Evolutionary conservation across 2,888 invertebrate species (phyloP), one percentile per base, ranked within the genome.

Genomic region (Sipha maydis): DNA sequence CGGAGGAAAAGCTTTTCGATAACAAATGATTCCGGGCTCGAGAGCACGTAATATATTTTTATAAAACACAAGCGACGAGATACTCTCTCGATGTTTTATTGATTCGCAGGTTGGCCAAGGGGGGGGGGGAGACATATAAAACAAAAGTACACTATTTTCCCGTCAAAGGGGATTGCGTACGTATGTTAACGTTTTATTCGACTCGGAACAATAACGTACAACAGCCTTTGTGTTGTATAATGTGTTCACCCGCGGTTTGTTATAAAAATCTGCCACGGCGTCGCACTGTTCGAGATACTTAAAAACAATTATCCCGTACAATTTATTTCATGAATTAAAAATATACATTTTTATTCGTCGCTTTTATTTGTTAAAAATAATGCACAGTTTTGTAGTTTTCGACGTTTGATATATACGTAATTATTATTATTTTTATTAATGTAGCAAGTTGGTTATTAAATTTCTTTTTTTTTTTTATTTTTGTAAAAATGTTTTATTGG

Each of bases 11-110:
- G 83, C 83, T 61, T 75, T 84, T 38, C 28, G 83, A 76, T 76
- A 76, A 75, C 34, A 84, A 84, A 84, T 61, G 76, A 84, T 76
- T 84, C 75, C 38, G 25, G 38, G 28, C 80, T 54, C 28, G n/a
- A 38, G 41, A 61, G 83, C 56, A 8, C 28, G 38, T 61, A 41
- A 71, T 71, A 17, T 71, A 28, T 73, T 54, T 75, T 79, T 61
- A 79, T 61, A 79, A 79, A 79, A 79, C 34, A 83, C 54, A 75
- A 75, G 38, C 38, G 56, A 75, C 83, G 56, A 75, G 73, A 56
- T 38, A n/a, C 34, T n/a, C 17, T n/a, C 17, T n/a, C 54, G 54
- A 48, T 54, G 48, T 31, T 71, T 54, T 71, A 73, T 75, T 34
- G 83, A 34, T 73, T 56, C 19, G 83, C 25, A 9, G 14, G 48